Conservation (phyloP, 2,888 invertebrate genomes). For the Chrysina gloriosa region DNA sequence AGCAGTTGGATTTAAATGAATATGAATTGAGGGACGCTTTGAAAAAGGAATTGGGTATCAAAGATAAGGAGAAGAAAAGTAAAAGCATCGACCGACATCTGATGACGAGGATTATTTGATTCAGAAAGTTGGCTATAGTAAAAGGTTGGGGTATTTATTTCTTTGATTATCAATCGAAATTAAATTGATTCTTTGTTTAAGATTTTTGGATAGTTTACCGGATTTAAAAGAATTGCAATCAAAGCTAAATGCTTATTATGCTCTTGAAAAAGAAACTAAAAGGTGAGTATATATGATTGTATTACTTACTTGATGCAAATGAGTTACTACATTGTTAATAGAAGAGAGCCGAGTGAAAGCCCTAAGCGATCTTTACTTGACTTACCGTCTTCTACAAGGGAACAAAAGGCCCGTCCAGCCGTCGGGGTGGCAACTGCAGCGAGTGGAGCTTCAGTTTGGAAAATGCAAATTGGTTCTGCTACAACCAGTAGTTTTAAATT, state of each 20-base stretch:
- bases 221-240: slow-evolving; percentile 82
- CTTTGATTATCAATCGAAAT: not conserved
- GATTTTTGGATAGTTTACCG: slow-evolving; percentile 76
- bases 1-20: slow-evolving; percentile 74
- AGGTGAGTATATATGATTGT: slow-evolving; percentile 65
- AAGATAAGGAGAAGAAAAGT: slow-evolving; percentile 60
- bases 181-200: slow-evolving; percentile 53
- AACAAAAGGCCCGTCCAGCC: slow-evolving; percentile 67
- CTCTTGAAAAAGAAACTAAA: slow-evolving; percentile 76
- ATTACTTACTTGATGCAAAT: not conserved
- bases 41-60: slow-evolving; percentile 68
- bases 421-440: slow-evolving; percentile 65
- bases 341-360: slow-evolving; percentile 59
- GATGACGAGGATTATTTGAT: slow-evolving; percentile 67
- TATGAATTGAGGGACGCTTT: slow-evolving; percentile 77
- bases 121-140: slow-evolving; percentile 64
- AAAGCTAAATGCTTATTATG: slow-evolving; percentile 82
- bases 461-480: slow-evolving; percentile 76
- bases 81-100: slow-evolving; percentile 60
- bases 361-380: slow-evolving; percentile 58
- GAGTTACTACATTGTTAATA: slow-evolving; percentile 37
- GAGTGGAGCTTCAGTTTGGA: slow-evolving; percentile 73
- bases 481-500: slow-evolving; percentile 67
- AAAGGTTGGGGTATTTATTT: slow-evolving; percentile 58
- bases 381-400: slow-evolving; percentile 65